These are phyloP conservation scores for Margaritifera margaritifera DNA, from an alignment of 2,888 invertebrate species.

Conservation along the genomic window DNA sequence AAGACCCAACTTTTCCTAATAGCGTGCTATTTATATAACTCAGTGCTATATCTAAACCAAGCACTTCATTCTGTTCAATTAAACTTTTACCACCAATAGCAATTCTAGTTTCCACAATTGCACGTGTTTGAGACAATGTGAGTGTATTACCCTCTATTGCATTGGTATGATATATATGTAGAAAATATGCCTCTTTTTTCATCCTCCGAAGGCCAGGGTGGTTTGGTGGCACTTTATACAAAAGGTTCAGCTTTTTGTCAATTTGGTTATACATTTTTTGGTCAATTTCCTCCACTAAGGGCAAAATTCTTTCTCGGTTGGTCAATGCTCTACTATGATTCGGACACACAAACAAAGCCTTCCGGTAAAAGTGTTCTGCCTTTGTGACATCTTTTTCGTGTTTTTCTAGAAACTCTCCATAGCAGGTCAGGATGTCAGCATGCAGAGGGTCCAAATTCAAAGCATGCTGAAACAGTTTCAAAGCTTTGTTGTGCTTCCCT, in stretches of 20 bases:
- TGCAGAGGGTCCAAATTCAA: slow-evolving; percentile 91
- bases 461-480: slow-evolving; percentile 82
- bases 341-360: slow-evolving; percentile 88
- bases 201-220: slow-evolving; percentile 87
- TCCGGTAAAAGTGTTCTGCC: slow-evolving; percentile 90
- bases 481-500: slow-evolving; percentile 89
- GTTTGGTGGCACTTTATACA: slow-evolving; percentile 86
- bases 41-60: slow-evolving; percentile 92
- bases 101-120: slow-evolving; percentile 89
- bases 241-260: slow-evolving; percentile 87
- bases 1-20: slow-evolving; percentile 80
- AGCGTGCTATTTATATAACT: slow-evolving; percentile 87
- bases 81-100: slow-evolving; percentile 90
- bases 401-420: slow-evolving; percentile 93
- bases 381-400: slow-evolving; percentile 87
- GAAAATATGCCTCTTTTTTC: slow-evolving; percentile 94
- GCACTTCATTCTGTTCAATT: slow-evolving; percentile 96
- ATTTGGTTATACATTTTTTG: slow-evolving; percentile 83
- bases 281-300: slow-evolving; percentile 90
- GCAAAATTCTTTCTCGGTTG: slow-evolving; percentile 88
- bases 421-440: slow-evolving; percentile 92
- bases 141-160: slow-evolving; percentile 99
- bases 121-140: slow-evolving; percentile 91
- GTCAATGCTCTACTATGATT: slow-evolving; percentile 77
- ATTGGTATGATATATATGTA: slow-evolving; percentile 95